phyloP scores from a whole-genome alignment of 2,113 vertebrate species.

The Monopterus albus region DNA sequence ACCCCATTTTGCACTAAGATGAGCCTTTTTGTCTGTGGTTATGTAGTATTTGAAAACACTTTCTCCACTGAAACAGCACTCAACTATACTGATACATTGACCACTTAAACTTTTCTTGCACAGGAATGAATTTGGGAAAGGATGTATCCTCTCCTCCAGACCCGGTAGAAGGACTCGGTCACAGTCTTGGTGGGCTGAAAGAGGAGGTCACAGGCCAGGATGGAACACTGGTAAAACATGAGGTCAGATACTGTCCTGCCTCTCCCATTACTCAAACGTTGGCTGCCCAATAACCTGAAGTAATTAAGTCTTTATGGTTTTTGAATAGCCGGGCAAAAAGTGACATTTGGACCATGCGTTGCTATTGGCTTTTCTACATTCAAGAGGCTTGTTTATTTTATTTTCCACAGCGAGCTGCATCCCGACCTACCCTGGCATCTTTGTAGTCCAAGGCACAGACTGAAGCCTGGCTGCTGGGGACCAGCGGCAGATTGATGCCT shows the following conservation, averaged over 20 bases:
- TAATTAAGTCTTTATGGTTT: background rate
- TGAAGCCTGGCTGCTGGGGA: constrained; percentile 34
- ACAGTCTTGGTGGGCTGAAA: constrained; percentile 54
- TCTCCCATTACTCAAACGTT: background rate
- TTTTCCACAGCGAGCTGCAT: constrained; percentile 44
- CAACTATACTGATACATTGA: background rate
- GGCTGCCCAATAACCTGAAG: background rate
- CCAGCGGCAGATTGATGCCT: constrained; percentile 38
- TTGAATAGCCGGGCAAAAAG: background rate
- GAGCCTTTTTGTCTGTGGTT: background rate
- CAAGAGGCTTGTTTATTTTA: background rate
- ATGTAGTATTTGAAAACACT: background rate
- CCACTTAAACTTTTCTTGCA: background rate
- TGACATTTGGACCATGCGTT: background rate
- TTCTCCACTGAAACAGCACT: background rate
- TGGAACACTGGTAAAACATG: constrained; percentile 61
- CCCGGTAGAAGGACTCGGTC: constrained; percentile 29
- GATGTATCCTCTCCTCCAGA: constrained; percentile 39
- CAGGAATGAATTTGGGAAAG: constrained; percentile 44
- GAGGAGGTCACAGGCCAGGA: constrained; percentile 61
- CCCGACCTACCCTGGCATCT: constrained; percentile 19
- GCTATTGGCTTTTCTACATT: background rate
- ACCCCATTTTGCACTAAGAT: background rate
- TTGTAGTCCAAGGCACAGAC: constrained; percentile 34
- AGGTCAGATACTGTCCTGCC: constrained; percentile 47